phyloP scores from a whole-genome alignment of 1,140 invertebrate genomes.

The Aplysia californica region DNA sequence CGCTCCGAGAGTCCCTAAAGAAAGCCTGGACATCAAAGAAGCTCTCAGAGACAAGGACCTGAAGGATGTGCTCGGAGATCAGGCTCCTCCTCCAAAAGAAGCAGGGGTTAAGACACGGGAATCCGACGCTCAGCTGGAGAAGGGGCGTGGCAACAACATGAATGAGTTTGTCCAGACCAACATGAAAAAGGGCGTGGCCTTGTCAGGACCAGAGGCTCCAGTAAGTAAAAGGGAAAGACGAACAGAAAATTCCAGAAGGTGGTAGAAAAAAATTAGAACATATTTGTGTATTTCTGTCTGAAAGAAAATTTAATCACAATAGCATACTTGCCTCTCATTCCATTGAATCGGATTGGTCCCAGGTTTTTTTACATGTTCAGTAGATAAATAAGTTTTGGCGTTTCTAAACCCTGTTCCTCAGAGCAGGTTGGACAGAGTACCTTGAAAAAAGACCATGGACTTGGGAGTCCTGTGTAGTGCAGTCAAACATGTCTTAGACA shows the following conservation, averaged over 20 bases:
- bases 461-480: neutral
- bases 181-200: conserved; percentile 47
- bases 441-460: too few relatives aligned
- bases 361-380: too few relatives aligned
- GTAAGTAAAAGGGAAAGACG: conserved; percentile 38
- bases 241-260: too few relatives aligned
- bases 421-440: too few relatives aligned
- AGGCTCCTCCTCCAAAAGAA: neutral
- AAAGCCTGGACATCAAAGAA: conserved; percentile 21
- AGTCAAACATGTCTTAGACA: neutral
- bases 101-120: neutral
- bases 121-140: neutral
- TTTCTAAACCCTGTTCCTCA: too few relatives aligned
- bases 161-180: conserved; percentile 59
- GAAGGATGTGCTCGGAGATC: conserved; percentile 31
- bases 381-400: too few relatives aligned
- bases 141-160: conserved; percentile 26
- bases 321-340: too few relatives aligned
- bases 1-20: conserved; percentile 16
- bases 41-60: conserved; percentile 43
- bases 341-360: too few relatives aligned
- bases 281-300: too few relatives aligned
- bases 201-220: conserved; percentile 51
- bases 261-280: too few relatives aligned
- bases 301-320: too few relatives aligned